A percentile compares a stretch with the other conserved stretches of the same genome.
Conservation (phyloP, 37 sponge, comb jelly and placozoan species). For the Halisarca cf. caerulea region DNA sequence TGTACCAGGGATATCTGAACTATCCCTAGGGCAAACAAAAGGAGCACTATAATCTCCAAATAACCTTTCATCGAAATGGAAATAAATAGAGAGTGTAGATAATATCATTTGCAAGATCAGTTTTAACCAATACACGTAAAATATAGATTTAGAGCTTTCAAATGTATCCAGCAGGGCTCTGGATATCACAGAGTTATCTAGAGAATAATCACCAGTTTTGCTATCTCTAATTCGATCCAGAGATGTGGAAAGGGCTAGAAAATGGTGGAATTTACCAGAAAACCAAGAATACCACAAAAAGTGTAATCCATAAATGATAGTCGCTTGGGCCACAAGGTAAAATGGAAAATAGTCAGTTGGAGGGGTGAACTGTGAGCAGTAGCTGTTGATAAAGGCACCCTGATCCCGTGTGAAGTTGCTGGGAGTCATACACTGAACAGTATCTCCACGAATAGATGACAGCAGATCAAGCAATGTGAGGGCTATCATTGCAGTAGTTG, state of each 20-base stretch:
- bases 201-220: slow-evolving; percentile 41
- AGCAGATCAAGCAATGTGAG: slow-evolving; percentile 46
- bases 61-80: background rate
- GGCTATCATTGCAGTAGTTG: slow-evolving; percentile 31
- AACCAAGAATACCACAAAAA: slow-evolving; percentile 61
- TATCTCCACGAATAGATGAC: slow-evolving; percentile 40
- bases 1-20: background rate
- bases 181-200: slow-evolving; percentile 38
- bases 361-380: slow-evolving; percentile 40
- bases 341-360: slow-evolving; percentile 42
- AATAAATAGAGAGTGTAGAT: background rate
- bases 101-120: background rate
- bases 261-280: slow-evolving; percentile 56
- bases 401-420: slow-evolving; percentile 34
- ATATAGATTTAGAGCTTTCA: background rate
- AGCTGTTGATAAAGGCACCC: slow-evolving; percentile 39
- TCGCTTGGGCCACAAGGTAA: slow-evolving; percentile 33
- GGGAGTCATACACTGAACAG: slow-evolving; percentile 41
- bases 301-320: slow-evolving; percentile 49
- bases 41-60: slow-evolving; percentile 50
- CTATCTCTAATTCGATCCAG: slow-evolving; percentile 55
- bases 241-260: slow-evolving; percentile 30
- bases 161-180: slow-evolving; percentile 30
- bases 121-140: background rate
- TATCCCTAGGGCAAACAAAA: slow-evolving; percentile 54